Evolutionary conservation across 2,113 vertebrate species (phyloP), one percentile per base, ranked within the genome.

Genomic region (Ciconia stormi): DNA sequence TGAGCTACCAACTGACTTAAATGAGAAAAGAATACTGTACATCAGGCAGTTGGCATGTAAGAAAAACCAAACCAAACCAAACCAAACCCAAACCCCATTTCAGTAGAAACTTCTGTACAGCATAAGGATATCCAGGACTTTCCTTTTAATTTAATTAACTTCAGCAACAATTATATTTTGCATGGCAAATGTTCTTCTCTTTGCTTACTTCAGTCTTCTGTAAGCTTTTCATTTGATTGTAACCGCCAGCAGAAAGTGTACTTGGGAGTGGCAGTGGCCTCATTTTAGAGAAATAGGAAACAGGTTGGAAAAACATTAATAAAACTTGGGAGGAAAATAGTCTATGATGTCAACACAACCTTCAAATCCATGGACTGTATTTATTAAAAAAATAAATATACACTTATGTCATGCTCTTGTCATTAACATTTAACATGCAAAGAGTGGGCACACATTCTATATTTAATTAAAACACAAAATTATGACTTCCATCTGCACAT

Each of bases 311-410:
- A 98, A 98, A 97, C 89, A 98, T 93, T 96, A 98, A 97, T 97
- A 97, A 98, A 97, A 90, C 82, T 93, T 67, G n/a, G 30, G 61
- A 94, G 74, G 34, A 95, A 97, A 95, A 95, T 59, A 87, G 73
- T 92, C 95, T 96, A 90, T 97, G 97, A 98, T 97, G 92, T 98
- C 96, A 98, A 96, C 92, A 96, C 65, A 93, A 42, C 29, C 74
- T 85, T 94, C 73, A 80, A 97, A 74, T 76, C 67, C 91, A 72
- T 65, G 63, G 67, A 71, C 47, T 61, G 27, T 76, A 83, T 97
- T 98, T 98, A 98, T 98, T 98, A 95, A 96, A 97, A 97, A 96
- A 98, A 97, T 96, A 98, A 97, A 97, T 96, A 95, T 82, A 40
- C 81, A 89, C 93, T 96, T 97, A 97, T 96, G 94, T 98, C 96